Evolutionary conservation across 2,888 invertebrate genomes (phyloP).

Genomic region (Drosophila paracracens): DNA sequence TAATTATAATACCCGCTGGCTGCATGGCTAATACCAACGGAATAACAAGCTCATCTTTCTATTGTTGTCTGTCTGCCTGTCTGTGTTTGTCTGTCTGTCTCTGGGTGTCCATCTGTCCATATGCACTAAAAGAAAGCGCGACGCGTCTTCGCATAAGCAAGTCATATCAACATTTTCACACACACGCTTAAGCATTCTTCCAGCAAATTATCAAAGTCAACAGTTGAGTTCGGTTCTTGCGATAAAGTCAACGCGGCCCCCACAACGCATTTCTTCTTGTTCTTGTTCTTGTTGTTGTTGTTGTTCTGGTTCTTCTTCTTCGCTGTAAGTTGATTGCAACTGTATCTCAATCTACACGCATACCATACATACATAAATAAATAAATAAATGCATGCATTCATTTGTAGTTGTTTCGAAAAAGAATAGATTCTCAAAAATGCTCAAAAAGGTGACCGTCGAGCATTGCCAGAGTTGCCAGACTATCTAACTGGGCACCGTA

Average conservation of each 20-base stretch:
- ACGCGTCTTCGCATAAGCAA: slow-evolving; percentile 51
- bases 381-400: neutral
- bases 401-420: neutral
- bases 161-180: slow-evolving; percentile 42
- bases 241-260: slow-evolving; percentile 48
- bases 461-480: neutral
- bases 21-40: neutral
- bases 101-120: slow-evolving; percentile 7
- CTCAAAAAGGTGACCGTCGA: neutral
- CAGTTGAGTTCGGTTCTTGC: slow-evolving; percentile 28
- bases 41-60: slow-evolving; percentile 6
- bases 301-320: neutral
- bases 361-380: neutral
- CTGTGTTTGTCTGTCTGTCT: neutral
- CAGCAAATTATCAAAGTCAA: slow-evolving; percentile 59
- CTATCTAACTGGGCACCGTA: neutral
- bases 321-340: slow-evolving; percentile 19
- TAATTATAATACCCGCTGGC: neutral
- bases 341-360: slow-evolving; percentile 2
- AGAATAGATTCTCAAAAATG: slow-evolving; percentile 1
- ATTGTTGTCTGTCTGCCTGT: slow-evolving; percentile 14
- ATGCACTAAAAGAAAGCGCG: slow-evolving; percentile 36
- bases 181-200: slow-evolving; percentile 36
- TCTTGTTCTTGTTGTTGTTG: neutral
- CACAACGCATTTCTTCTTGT: slow-evolving; percentile 8